phyloP scores from a whole-genome alignment of 2,888 invertebrate species.

The Drosophila hamatofila region DNA sequence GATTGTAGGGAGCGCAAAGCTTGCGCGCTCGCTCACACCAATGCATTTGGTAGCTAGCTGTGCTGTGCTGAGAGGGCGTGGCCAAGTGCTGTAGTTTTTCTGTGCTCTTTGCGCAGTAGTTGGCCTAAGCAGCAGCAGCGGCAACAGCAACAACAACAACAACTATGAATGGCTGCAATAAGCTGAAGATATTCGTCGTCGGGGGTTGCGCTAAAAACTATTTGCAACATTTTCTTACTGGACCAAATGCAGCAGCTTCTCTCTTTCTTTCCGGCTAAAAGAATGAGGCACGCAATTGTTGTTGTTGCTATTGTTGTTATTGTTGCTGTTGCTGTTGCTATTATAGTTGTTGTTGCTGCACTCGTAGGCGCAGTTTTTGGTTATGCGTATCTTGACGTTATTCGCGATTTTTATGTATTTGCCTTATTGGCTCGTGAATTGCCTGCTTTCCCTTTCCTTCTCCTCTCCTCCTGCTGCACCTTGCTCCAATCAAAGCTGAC shows the following conservation, averaged over 20 bases:
- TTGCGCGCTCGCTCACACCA: constrained; percentile 68
- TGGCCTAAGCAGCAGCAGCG: constrained; percentile 66
- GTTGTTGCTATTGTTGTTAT: constrained; percentile 14
- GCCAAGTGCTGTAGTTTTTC: constrained; percentile 72
- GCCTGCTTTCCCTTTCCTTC: background rate
- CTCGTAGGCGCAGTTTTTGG: constrained; percentile 46
- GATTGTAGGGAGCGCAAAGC: constrained; percentile 65
- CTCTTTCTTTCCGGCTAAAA: constrained; percentile 58
- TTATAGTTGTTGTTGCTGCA: constrained; percentile 17
- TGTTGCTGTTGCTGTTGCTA: constrained; percentile 22
- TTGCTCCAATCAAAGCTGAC: background rate
- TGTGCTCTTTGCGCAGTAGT: constrained; percentile 74
- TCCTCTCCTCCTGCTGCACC: background rate
- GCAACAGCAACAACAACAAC: constrained; percentile 24
- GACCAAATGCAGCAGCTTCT: constrained; percentile 63
- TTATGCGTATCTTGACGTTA: constrained; percentile 47
- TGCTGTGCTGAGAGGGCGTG: constrained; percentile 60
- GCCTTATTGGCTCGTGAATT: constrained; percentile 15
- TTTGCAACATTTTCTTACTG: constrained; percentile 79
- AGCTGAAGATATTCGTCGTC: constrained; percentile 56
- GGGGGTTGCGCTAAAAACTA: constrained; percentile 71
- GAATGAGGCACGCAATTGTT: constrained; percentile 36
- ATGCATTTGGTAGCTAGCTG: constrained; percentile 32
- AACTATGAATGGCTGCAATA: constrained; percentile 64
- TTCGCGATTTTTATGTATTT: constrained; percentile 62